phyloP scores from a whole-genome alignment of 2,888 invertebrate species.

The Eristalis intricaria region DNA sequence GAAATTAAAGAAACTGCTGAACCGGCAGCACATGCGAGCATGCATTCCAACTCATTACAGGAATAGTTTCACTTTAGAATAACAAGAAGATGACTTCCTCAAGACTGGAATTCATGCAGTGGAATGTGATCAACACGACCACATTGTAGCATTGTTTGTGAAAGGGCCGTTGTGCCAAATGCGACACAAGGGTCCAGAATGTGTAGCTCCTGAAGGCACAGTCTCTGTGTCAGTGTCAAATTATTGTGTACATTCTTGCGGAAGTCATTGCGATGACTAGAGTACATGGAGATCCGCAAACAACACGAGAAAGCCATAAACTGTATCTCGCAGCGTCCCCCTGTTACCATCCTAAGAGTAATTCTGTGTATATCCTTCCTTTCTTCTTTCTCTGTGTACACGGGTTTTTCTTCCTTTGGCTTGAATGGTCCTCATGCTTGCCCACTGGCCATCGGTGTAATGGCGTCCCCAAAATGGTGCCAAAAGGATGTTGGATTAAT shows the following conservation, averaged over 20 bases:
- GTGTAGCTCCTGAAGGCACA: neutral
- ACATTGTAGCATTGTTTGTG: neutral
- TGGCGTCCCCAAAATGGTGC: constrained; percentile 26
- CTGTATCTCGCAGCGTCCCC: constrained; percentile 3
- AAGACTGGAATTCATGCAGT: neutral
- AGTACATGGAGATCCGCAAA: constrained; percentile 29
- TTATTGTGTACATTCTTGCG: constrained; percentile 21
- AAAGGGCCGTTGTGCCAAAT: neutral
- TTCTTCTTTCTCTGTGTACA: neutral
- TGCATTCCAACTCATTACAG: neutral
- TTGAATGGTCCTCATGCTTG: neutral
- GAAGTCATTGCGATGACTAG: constrained; percentile 31
- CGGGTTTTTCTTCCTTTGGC: neutral
- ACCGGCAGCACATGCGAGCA: neutral
- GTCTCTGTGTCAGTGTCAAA: constrained; percentile 10
- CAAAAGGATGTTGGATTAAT: constrained; percentile 32
- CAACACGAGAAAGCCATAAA: constrained; percentile 32
- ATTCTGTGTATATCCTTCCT: constrained; percentile 12
- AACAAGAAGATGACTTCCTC: neutral
- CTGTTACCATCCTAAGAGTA: neutral
- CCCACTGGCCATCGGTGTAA: neutral
- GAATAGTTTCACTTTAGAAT: neutral
- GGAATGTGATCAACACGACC: neutral
- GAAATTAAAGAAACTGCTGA: neutral
- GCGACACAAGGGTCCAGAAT: neutral